Conservation (phyloP, 2,113 vertebrate genomes). For the Corythaixoides concolor region DNA sequence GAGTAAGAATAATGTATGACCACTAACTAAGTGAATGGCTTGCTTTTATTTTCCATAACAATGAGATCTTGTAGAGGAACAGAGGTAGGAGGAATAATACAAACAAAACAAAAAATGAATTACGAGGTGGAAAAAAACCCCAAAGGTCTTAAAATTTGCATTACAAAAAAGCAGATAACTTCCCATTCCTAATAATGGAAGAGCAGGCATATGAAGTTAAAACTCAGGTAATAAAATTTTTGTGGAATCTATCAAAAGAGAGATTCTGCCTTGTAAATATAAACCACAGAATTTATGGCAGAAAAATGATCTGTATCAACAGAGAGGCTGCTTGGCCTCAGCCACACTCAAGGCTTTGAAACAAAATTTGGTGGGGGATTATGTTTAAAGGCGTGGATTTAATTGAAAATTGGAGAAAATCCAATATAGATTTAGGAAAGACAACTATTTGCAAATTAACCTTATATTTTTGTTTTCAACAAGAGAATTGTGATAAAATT, state of each 20-base stretch:
- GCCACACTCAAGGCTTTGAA: neutral
- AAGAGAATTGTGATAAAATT: neutral
- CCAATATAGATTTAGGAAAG: neutral
- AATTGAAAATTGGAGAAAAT: neutral
- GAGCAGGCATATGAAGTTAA: neutral
- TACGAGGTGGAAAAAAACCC: neutral
- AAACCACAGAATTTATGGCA: neutral
- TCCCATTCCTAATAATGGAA: neutral
- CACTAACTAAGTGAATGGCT: neutral
- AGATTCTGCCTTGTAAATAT: neutral
- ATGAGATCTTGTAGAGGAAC: neutral
- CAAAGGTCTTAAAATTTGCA: neutral
- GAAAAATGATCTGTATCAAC: fast-evolving
- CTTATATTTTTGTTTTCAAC: neutral
- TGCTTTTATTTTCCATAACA: neutral
- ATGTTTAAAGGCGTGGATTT: neutral
- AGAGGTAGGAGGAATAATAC: neutral
- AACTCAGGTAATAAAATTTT: neutral
- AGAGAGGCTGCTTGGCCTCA: neutral
- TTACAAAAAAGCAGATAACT: neutral
- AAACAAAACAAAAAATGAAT: neutral
- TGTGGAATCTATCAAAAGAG: neutral
- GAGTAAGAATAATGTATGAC: neutral
- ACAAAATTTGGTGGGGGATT: neutral
- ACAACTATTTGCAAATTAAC: neutral